Percentiles rank a stretch among this genome's conserved stretches.
phyloP scores from a whole-genome alignment of 2,113 vertebrate genomes.

The Epinephelus lanceolatus region DNA sequence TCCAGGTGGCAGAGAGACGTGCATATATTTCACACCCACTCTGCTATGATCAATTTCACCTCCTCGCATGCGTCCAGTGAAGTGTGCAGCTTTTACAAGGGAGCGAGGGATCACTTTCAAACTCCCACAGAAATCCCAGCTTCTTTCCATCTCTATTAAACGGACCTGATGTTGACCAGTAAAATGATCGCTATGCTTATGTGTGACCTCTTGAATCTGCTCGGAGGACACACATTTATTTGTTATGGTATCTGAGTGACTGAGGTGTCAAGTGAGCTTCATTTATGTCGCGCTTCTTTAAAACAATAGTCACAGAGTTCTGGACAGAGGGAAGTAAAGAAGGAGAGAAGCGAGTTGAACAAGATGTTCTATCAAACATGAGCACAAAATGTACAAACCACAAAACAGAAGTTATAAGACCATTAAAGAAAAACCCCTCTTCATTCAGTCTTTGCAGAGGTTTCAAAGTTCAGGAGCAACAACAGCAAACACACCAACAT shows the following conservation, averaged over 20 bases:
- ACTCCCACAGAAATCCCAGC: constrained; percentile 68
- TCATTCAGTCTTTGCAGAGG: no score
- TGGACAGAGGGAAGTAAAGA: background rate
- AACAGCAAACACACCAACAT: no score
- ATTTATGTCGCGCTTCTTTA: background rate
- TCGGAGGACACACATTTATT: background rate
- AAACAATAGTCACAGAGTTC: no score
- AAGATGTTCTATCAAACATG: background rate
- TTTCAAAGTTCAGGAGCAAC: no score
- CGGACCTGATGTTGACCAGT: constrained; percentile 60
- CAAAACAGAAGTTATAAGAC: background rate
- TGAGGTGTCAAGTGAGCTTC: background rate
- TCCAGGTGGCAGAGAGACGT: constrained; percentile 65
- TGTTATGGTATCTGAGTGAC: background rate
- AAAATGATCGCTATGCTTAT: constrained; percentile 62
- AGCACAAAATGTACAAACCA: background rate
- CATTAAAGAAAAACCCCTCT: no score
- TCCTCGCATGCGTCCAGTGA: constrained; percentile 68
- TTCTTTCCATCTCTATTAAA: constrained; percentile 60
- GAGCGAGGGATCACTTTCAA: constrained; percentile 69
- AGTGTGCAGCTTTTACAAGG: constrained; percentile 79
- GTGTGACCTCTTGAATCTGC: constrained; percentile 43
- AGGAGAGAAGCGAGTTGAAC: background rate
- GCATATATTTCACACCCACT: constrained; percentile 74
- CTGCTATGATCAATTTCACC: constrained; percentile 73